Evolutionary conservation across 2,888 invertebrate species (phyloP), one percentile per base, ranked within the genome.

Genomic region (Emmelina monodactyla): DNA sequence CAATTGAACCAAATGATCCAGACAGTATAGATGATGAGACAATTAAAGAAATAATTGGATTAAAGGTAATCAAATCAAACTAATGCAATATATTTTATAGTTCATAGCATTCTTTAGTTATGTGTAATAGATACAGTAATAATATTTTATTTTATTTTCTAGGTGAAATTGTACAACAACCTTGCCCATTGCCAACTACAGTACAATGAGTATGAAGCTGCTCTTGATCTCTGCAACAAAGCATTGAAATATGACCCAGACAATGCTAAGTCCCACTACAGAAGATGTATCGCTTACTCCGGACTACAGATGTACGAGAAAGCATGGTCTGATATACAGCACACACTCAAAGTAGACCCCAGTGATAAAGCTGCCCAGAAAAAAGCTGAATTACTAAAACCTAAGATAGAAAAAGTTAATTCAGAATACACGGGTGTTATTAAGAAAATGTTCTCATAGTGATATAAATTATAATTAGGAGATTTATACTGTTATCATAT

Each of bases 211-310:
- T 89, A 85, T 61, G 81, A 85, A 3, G 84, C 86, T 39, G 87
- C 86, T 0, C 58, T 90, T 16, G 72, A 82, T 25, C 78, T 92
- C 9, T 91, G 96, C 46, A 85, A 89, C 32, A 85, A 87, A 50
- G 94, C 89, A 0, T 64, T 99, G 2, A 83, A 84, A 36, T 55
- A 89, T n/a, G 89, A 93, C 49, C 68, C 85, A 0, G 82, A 85
- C 6, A 97, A 91, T 59, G 85, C 89, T 1, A 99, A 99, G 66
- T 95, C 92, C 0, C 70, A 91, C 0, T 99, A 94, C 69, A 83
- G 98, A 45, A 79, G 92, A 40, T 92, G 92, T 6, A 84, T 88
- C 62, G 91, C 95, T 0, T 81, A 86, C 72, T 67, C 75, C 15
- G 80, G 83, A 30, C 62, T 87, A 1, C 71, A 80, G 25, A 83